These are phyloP conservation scores for Orchestes rusci DNA, from an alignment of 2,888 invertebrate genomes.

Conservation along the genomic window DNA sequence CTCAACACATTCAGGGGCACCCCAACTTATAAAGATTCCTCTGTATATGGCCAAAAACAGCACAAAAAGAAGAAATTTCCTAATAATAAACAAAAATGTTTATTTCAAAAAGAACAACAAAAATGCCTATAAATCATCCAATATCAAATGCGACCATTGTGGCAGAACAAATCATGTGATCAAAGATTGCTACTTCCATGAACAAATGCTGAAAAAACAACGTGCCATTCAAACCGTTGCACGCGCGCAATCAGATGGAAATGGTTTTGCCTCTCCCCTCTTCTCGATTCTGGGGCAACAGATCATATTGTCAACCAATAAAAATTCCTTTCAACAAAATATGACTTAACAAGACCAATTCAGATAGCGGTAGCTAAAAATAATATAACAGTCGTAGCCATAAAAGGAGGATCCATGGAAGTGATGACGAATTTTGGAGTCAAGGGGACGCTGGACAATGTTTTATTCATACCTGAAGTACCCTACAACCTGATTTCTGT, in stretches of 20 bases:
- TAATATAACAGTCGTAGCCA: too few species aligned
- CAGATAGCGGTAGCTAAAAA: too few species aligned
- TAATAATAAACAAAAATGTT: neutral
- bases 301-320: conserved; percentile 1
- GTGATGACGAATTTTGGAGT: too few species aligned
- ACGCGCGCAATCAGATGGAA: too few species aligned
- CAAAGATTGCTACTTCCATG: conserved; percentile 20
- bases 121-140: too few species aligned
- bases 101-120: neutral
- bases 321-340: neutral
- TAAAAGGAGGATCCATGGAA: too few species aligned
- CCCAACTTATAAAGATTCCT: too few species aligned
- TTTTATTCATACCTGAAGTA: neutral
- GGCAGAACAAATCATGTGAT: conserved; percentile 8
- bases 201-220: too few species aligned
- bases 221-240: too few species aligned
- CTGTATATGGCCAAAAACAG: too few species aligned
- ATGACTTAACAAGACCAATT: neutral
- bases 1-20: neutral
- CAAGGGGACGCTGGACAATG: neutral
- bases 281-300: neutral
- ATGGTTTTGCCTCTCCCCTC: neutral
- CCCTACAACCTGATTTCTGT: conserved; percentile 26
- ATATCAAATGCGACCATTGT: too few species aligned
- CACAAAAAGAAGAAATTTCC: too few species aligned